Conservation (phyloP, 2,888 invertebrate species). For the Drosophila histrio region DNA sequence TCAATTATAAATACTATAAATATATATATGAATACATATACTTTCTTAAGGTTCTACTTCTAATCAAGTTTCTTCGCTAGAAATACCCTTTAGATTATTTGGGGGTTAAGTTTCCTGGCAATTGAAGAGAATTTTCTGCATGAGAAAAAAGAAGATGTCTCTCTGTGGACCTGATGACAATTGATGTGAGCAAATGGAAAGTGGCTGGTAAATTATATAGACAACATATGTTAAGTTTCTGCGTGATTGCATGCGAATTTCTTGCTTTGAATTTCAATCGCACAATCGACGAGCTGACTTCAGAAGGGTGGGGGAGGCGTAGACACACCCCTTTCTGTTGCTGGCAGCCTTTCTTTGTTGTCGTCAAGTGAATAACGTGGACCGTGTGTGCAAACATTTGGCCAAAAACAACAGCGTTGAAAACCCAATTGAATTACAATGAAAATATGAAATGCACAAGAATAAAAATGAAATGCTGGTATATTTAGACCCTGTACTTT, state of each 20-base stretch:
- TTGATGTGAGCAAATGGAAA: slow-evolving; percentile 35
- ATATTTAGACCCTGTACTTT: neutral
- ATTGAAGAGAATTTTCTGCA: neutral
- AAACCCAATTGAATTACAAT: slow-evolving; percentile 78
- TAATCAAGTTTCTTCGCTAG: neutral
- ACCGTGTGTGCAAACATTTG: slow-evolving; percentile 72
- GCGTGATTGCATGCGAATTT: slow-evolving; percentile 67
- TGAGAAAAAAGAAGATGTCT: slow-evolving; percentile 12
- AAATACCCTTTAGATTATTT: neutral
- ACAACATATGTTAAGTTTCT: slow-evolving; percentile 73
- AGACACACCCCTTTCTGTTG: slow-evolving; percentile 52
- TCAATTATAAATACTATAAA: too few species aligned
- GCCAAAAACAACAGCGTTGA: slow-evolving; percentile 34
- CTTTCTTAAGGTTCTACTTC: neutral
- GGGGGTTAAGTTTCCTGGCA: too few species aligned
- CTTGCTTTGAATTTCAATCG: slow-evolving; percentile 74
- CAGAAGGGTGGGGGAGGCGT: neutral
- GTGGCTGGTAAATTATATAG: slow-evolving; percentile 59
- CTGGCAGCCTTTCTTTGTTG: slow-evolving; percentile 27
- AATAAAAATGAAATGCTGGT: slow-evolving; percentile 49
- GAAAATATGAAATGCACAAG: slow-evolving; percentile 70
- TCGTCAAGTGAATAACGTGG: slow-evolving; percentile 42
- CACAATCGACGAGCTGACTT: neutral
- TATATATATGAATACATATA: too few species aligned
- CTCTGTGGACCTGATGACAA: slow-evolving; percentile 7